Percentiles rank a stretch among this genome's conserved stretches.
Evolutionary conservation across 2,888 invertebrate genomes (phyloP).

Genomic region (Pristionchus mayeri): DNA sequence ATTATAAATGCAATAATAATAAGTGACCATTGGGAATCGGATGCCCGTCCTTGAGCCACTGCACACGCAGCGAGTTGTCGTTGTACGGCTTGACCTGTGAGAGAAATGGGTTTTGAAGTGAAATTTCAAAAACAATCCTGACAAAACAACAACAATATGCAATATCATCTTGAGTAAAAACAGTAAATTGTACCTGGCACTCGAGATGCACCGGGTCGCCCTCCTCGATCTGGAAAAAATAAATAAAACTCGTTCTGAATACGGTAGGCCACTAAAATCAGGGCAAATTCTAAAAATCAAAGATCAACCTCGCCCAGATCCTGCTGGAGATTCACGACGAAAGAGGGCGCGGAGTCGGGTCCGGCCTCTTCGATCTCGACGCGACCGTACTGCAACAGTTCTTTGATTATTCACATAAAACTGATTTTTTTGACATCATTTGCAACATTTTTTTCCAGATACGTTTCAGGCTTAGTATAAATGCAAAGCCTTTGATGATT

Average conservation of each 20-base stretch:
- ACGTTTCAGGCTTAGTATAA: too few relatives aligned
- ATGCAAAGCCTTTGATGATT: too few relatives aligned
- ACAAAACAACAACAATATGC: background rate
- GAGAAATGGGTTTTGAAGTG: background rate
- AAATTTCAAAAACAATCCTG: background rate
- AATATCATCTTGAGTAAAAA: too few relatives aligned
- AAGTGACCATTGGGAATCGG: conserved; percentile 88
- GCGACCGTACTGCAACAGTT: conserved; percentile 73
- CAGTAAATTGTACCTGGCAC: conserved; percentile 83
- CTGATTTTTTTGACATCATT: background rate
- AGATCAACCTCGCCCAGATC: conserved; percentile 63
- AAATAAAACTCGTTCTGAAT: too few relatives aligned
- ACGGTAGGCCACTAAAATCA: too few relatives aligned
- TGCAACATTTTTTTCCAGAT: background rate
- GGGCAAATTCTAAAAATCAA: too few relatives aligned
- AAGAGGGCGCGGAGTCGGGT: conserved; percentile 68
- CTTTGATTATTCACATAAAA: conserved; percentile 14
- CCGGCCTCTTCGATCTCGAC: conserved; percentile 71
- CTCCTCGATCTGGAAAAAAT: conserved; percentile 81
- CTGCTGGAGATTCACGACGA: conserved; percentile 62
- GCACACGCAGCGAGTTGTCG: conserved; percentile 88
- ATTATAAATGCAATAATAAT: background rate
- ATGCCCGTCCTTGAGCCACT: conserved; percentile 94
- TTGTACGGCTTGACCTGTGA: conserved; percentile 88
- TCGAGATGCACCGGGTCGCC: conserved; percentile 91